Percentiles rank a stretch among this genome's conserved stretches.
Conservation (phyloP, 2,113 vertebrate genomes). For the Lepidiolamprologus cunningtoni region DNA sequence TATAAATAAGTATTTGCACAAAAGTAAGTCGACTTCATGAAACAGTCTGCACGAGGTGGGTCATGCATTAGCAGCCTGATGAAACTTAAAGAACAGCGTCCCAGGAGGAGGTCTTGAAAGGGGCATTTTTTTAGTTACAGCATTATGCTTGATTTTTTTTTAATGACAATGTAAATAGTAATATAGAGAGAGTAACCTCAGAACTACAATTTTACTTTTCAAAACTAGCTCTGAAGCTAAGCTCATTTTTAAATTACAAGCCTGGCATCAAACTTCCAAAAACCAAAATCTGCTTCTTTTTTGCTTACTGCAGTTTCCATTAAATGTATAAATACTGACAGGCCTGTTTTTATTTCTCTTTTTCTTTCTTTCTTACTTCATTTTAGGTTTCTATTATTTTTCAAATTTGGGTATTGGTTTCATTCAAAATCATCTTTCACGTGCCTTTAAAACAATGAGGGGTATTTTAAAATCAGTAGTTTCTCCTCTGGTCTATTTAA, state of each 20-base stretch:
- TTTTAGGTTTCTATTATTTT: background rate
- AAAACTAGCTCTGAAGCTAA: background rate
- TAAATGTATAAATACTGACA: fast-evolving
- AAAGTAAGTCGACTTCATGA: background rate
- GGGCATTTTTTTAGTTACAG: background rate
- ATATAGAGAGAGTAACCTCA: background rate
- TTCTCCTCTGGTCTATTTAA: background rate
- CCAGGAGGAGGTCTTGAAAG: background rate
- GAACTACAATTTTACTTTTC: background rate
- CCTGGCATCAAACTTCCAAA: background rate
- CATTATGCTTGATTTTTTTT: background rate
- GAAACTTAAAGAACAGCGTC: background rate
- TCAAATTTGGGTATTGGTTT: background rate
- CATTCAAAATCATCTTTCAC: background rate
- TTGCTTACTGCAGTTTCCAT: background rate
- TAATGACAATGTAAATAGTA: background rate
- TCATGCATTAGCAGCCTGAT: background rate
- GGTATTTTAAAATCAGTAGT: background rate
- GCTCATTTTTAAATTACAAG: background rate
- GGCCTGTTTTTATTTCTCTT: background rate
- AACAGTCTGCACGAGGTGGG: background rate
- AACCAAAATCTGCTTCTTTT: fast-evolving
- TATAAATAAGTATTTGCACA: fast-evolving
- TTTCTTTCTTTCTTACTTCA: background rate
- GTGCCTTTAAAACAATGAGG: background rate